Evolutionary conservation across 2,888 invertebrate species (phyloP).

Genomic region (Pollenia griseotomentosa): DNA sequence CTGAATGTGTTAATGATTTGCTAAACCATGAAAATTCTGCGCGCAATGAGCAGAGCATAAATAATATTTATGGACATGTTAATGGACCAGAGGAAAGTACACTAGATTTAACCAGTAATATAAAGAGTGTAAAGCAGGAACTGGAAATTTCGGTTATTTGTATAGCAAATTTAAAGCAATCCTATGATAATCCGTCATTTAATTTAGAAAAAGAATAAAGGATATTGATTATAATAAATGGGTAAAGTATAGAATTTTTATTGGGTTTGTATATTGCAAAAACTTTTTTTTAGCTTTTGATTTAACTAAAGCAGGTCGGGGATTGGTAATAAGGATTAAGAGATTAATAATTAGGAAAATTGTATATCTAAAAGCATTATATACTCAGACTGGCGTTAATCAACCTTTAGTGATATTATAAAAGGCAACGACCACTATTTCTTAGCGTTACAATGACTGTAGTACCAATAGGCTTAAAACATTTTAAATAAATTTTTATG

Average conservation of each 20-base stretch:
- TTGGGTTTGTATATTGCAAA: too few species aligned
- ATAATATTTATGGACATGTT: constrained; percentile 5
- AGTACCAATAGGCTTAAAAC: too few species aligned
- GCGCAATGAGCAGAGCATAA: neutral
- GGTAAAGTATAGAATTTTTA: neutral
- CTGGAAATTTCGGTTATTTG: constrained; percentile 42
- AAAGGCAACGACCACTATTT: too few species aligned
- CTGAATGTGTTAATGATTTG: constrained; percentile 20
- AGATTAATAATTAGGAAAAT: too few species aligned
- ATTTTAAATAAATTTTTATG: too few species aligned
- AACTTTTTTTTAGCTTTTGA: too few species aligned
- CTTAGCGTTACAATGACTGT: too few species aligned
- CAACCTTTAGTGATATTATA: too few species aligned
- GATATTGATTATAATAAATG: neutral
- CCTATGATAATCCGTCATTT: constrained; percentile 42
- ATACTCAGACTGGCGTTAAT: too few species aligned
- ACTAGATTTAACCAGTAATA: neutral
- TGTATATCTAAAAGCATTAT: too few species aligned
- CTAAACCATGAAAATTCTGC: neutral
- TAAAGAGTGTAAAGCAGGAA: neutral
- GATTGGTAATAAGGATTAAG: too few species aligned
- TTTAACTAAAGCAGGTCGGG: too few species aligned
- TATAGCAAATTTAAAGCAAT: constrained; percentile 1
- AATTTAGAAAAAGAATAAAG: constrained; percentile 23
- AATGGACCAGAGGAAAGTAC: neutral